These are phyloP conservation scores for Rana temporaria DNA, from an alignment of 2,113 vertebrate species.

Conservation along the genomic window DNA sequence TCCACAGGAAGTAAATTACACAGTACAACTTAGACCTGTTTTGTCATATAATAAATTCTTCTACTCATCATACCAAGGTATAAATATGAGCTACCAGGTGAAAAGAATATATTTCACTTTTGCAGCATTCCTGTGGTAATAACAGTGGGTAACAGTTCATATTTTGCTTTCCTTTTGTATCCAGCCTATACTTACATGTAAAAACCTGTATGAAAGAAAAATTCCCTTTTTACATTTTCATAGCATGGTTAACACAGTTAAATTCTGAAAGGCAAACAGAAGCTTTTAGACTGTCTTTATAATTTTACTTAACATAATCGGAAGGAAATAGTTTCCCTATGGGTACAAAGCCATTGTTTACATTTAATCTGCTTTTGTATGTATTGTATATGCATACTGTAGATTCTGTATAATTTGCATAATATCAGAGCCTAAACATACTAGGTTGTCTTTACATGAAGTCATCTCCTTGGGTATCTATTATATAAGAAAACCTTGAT, in stretches of 20 bases:
- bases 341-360: no score
- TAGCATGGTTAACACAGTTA: not conserved
- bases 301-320: not conserved
- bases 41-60: constrained; percentile 9
- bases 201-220: not conserved
- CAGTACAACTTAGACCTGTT: not conserved
- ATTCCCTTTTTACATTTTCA: not conserved
- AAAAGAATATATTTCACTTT: constrained; percentile 31
- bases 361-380: no score
- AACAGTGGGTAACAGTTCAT: constrained; percentile 20
- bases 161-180: constrained; percentile 25
- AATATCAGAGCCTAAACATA: no score
- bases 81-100: constrained; percentile 22
- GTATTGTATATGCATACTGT: not conserved
- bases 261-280: not conserved
- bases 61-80: not conserved
- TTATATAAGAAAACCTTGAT: no score
- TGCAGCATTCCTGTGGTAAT: constrained; percentile 10
- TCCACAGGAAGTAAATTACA: constrained; percentile 4
- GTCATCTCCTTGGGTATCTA: no score
- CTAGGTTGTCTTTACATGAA: no score
- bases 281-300: not conserved
- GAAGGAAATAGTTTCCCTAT: not conserved
- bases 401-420: not conserved
- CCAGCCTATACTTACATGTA: not conserved